These are phyloP conservation scores for Meganola albula DNA, from an alignment of 2,888 invertebrate species.

Conservation along the genomic window DNA sequence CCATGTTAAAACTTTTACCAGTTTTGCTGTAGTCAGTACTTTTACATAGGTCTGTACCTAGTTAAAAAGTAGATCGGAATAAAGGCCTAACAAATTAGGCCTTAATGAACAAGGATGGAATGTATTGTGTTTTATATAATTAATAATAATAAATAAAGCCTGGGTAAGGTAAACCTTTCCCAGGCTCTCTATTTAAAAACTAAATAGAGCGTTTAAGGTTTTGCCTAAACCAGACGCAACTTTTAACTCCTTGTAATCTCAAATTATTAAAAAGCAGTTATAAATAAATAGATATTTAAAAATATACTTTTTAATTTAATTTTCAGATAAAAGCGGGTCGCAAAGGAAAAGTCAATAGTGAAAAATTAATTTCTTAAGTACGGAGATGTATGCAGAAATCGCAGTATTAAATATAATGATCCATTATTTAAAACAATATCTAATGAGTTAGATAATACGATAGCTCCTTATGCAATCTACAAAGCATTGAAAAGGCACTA, in stretches of 20 bases:
- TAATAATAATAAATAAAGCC: slow-evolving; percentile 16
- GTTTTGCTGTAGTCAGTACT: slow-evolving; percentile 15
- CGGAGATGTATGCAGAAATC: slow-evolving; percentile 17
- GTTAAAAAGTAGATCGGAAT: slow-evolving; percentile 17
- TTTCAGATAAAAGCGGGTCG: slow-evolving; percentile 15
- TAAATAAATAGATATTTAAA: slow-evolving; percentile 16
- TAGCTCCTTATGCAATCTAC: slow-evolving; percentile 14
- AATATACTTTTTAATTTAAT: slow-evolving; percentile 16
- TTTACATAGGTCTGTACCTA: slow-evolving; percentile 13
- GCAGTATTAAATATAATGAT: slow-evolving; percentile 16
- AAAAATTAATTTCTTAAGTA: slow-evolving; percentile 15
- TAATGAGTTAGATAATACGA: slow-evolving; percentile 15
- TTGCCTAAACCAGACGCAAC: slow-evolving; percentile 16
- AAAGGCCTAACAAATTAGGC: slow-evolving; percentile 17
- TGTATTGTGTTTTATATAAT: slow-evolving; percentile 15
- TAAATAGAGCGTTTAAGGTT: slow-evolving; percentile 16
- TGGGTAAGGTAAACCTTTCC: slow-evolving; percentile 16
- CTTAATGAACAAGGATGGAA: slow-evolving; percentile 16
- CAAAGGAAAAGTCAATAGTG: slow-evolving; percentile 15
- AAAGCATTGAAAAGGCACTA: slow-evolving; percentile 16
- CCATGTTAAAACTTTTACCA: slow-evolving; percentile 15
- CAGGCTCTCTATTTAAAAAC: slow-evolving; percentile 16
- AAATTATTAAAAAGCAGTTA: slow-evolving; percentile 15
- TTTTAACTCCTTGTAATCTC: slow-evolving; percentile 15
- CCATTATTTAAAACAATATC: slow-evolving; percentile 17